Percentiles rank a stretch among this genome's conserved stretches.
phyloP scores from a whole-genome alignment of 2,797 vertebrate species.

The Oreochromis mossambicus region DNA sequence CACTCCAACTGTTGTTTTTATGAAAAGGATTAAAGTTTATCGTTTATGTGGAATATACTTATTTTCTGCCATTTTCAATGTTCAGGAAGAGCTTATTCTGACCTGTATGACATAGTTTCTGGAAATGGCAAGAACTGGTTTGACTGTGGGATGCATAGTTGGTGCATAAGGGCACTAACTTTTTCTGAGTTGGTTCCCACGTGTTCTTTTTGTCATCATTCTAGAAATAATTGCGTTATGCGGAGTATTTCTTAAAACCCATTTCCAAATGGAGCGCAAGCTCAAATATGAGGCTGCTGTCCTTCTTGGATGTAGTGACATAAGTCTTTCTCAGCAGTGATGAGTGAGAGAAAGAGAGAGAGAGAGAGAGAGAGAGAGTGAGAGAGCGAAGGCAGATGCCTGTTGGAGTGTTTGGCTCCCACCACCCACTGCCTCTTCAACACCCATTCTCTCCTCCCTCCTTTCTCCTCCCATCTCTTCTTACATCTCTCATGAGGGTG shows the following conservation, averaged over 20 bases:
- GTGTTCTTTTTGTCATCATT: not conserved
- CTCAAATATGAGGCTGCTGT: not conserved
- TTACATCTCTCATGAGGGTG: slow-evolving; percentile 20
- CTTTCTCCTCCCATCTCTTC: slow-evolving; percentile 19
- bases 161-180: fast-evolving
- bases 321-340: not conserved
- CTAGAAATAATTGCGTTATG: not conserved
- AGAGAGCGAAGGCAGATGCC: not conserved
- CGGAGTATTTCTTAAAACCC: not conserved
- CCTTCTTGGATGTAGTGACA: not conserved
- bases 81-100: not conserved
- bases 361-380: not conserved
- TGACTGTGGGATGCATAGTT: not conserved
- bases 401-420: slow-evolving; percentile 25
- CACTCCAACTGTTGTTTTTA: not conserved
- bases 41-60: not conserved
- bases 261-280: not conserved
- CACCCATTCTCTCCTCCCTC: slow-evolving; percentile 11
- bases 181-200: not conserved
- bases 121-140: not conserved
- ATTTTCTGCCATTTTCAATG: not conserved
- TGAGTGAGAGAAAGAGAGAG: not conserved
- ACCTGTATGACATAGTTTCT: not conserved
- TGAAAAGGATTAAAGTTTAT: not conserved
- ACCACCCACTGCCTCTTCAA: slow-evolving; percentile 30